Conservation (phyloP, 2,113 vertebrate species). For the Girardinichthys multiradiatus region DNA sequence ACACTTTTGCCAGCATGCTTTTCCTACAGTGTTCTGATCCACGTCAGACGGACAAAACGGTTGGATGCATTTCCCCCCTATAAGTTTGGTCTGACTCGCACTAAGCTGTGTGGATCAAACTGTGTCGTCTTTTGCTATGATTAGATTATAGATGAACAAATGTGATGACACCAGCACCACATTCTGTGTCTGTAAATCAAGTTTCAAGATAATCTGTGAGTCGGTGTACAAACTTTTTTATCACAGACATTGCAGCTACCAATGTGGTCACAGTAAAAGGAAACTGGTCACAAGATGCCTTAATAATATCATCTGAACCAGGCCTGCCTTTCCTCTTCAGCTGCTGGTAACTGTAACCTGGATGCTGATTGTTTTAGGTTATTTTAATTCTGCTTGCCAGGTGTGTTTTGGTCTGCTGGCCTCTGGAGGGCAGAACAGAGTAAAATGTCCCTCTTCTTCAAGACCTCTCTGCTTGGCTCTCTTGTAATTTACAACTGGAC, state of each 20-base stretch:
- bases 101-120: background rate
- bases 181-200: background rate
- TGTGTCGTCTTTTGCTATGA: background rate
- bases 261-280: too few species aligned
- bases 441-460: background rate
- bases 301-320: too few species aligned
- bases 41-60: background rate
- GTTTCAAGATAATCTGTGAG: background rate
- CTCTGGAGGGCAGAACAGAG: slow-evolving; percentile 27
- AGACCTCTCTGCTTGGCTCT: background rate
- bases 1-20: too few species aligned
- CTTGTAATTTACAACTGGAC: background rate
- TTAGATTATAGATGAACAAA: slow-evolving; percentile 4
- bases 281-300: too few species aligned
- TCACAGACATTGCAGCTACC: too few species aligned
- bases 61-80: background rate
- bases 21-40: background rate
- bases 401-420: slow-evolving; percentile 6
- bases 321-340: too few species aligned
- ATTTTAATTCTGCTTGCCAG: background rate
- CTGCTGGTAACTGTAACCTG: background rate
- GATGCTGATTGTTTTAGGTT: background rate
- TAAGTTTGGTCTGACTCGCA: background rate
- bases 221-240: too few species aligned
- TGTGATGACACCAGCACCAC: background rate